Percentiles rank a stretch among this genome's conserved stretches.
These are phyloP conservation scores for Rotaria sp. DNA, from an alignment of 2,888 invertebrate genomes.

Conservation along the genomic window DNA sequence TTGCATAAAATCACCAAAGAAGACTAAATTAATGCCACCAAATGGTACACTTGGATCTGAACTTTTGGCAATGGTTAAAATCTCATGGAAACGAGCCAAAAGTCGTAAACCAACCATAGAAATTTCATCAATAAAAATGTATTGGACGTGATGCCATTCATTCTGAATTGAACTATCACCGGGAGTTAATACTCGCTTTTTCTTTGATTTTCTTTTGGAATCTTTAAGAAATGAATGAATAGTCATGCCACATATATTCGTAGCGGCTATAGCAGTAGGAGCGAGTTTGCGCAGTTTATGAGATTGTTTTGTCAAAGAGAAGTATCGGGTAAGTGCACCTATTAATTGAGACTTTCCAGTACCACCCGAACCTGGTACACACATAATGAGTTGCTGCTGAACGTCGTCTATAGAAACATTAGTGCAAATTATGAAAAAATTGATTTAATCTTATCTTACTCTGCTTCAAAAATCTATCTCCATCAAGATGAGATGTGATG, in stretches of 20 bases:
- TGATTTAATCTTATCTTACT: no score
- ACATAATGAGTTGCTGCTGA: neutral
- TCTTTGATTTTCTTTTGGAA: neutral
- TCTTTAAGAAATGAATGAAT: neutral
- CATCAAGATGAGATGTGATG: no score
- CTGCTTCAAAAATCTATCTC: no score
- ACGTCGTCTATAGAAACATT: neutral
- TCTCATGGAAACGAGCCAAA: neutral
- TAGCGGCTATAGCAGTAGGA: neutral
- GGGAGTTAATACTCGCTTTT: neutral
- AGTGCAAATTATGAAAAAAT: neutral
- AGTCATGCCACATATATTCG: neutral
- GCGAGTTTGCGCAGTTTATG: neutral
- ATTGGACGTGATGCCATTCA: neutral
- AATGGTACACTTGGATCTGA: neutral
- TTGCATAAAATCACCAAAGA: neutral
- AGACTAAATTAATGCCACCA: neutral
- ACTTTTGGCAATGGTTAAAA: neutral
- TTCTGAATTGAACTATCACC: neutral
- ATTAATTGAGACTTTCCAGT: neutral
- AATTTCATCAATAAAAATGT: neutral
- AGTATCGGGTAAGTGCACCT: neutral
- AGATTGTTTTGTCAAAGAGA: neutral
- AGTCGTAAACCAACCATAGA: neutral
- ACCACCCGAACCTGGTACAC: neutral